Conservation (phyloP, 2,888 invertebrate genomes). For the Xestia sexstrigata region DNA sequence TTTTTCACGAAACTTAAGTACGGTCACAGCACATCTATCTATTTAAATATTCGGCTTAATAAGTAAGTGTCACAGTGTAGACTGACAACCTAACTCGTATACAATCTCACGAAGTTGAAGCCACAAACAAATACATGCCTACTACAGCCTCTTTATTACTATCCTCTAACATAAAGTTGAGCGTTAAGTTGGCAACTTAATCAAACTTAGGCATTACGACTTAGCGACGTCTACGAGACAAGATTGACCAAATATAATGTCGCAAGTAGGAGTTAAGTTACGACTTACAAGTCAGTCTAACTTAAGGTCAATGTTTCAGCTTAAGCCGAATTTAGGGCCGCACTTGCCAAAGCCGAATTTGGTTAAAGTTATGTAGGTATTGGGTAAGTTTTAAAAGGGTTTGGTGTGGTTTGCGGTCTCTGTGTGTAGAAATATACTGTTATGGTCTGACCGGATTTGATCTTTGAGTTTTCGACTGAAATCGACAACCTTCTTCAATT, state of each 20-base stretch:
- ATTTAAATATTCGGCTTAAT: not conserved
- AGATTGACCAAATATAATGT: constrained; percentile 61
- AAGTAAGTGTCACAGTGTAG: not conserved
- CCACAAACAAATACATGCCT: constrained; percentile 42
- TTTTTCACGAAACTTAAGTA: not conserved
- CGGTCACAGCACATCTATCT: not conserved
- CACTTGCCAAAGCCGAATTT: constrained; percentile 12
- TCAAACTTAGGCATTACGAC: constrained; percentile 62
- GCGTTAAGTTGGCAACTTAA: constrained; percentile 63
- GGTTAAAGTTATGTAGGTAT: constrained; percentile 29
- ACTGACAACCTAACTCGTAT: not conserved
- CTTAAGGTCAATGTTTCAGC: constrained; percentile 36
- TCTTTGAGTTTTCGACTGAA: not conserved
- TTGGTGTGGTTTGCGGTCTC: constrained; percentile 6
- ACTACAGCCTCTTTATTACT: constrained; percentile 45
- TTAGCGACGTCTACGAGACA: constrained; percentile 45
- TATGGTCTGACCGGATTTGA: not conserved
- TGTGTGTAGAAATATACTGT: not conserved
- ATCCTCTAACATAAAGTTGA: constrained; percentile 46
- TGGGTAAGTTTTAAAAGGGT: constrained; percentile 38
- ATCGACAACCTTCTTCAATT: not conserved
- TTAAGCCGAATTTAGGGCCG: constrained; percentile 29
- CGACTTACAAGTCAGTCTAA: constrained; percentile 19
- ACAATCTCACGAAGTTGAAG: constrained; percentile 21
- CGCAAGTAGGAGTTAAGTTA: constrained; percentile 20